These are phyloP conservation scores for Sussaba pulchella DNA, from an alignment of 2,888 invertebrate genomes.

Conservation along the genomic window DNA sequence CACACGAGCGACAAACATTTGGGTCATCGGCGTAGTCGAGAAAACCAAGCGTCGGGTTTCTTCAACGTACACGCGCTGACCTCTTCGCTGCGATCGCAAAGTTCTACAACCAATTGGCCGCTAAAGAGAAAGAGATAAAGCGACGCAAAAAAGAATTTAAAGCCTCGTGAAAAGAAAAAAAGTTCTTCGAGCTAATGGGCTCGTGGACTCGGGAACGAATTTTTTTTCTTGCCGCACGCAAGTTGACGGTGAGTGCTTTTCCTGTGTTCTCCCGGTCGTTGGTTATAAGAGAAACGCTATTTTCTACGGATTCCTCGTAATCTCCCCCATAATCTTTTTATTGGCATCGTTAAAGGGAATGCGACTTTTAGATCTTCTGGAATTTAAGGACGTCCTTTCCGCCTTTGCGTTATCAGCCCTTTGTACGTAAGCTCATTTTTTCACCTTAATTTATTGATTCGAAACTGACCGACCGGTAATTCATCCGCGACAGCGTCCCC, in stretches of 20 bases:
- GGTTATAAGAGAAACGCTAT: not conserved
- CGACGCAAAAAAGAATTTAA: not conserved
- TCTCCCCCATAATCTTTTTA: conserved; percentile 77
- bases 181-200: conserved; percentile 5
- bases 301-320: conserved; percentile 58
- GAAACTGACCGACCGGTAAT: not conserved
- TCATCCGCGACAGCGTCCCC: not conserved
- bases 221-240: conserved; percentile 1
- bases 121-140: not conserved
- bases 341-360: conserved; percentile 74
- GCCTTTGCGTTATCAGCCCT: not conserved
- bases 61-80: not conserved
- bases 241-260: not conserved
- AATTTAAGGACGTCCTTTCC: not conserved
- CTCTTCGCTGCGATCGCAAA: conserved; percentile 18
- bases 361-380: not conserved
- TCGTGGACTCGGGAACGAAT: not conserved
- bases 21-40: conserved; percentile 50
- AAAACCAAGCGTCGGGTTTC: conserved; percentile 26
- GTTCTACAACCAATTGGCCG: conserved; percentile 11
- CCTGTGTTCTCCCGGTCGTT: not conserved
- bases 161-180: conserved; percentile 11
- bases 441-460: not conserved
- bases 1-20: conserved; percentile 62
- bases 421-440: not conserved